Conservation (phyloP, 2,888 invertebrate species). For the Acleris cristana region DNA sequence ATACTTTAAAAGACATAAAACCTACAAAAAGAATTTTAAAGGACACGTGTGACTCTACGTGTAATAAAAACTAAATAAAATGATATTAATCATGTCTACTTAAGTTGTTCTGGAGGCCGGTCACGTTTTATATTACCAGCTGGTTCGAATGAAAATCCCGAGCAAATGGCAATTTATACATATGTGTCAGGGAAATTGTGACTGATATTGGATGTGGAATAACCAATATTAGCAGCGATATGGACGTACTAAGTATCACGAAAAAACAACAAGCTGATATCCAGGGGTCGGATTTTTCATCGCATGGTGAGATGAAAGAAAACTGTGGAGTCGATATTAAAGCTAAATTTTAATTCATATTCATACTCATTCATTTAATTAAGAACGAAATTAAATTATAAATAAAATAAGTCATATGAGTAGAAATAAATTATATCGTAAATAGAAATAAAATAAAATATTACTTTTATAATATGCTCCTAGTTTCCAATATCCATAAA, state of each 20-base stretch:
- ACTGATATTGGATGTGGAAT: constrained; percentile 9
- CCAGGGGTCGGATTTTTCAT: too few species aligned
- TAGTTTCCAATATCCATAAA: too few species aligned
- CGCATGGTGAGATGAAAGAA: too few species aligned
- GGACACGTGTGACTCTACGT: constrained; percentile 22
- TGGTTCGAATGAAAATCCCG: constrained; percentile 27
- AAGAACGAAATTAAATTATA: too few species aligned
- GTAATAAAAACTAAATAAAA: constrained; percentile 34
- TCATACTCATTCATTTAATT: too few species aligned
- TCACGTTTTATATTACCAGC: constrained; percentile 36
- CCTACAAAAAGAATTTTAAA: constrained; percentile 19
- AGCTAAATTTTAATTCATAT: too few species aligned
- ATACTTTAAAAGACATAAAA: constrained; percentile 15
- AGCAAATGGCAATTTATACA: constrained; percentile 21
- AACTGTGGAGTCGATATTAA: too few species aligned
- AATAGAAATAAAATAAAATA: too few species aligned
- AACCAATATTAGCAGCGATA: background rate
- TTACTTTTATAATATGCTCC: too few species aligned
- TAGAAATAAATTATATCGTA: too few species aligned
- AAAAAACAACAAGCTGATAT: too few species aligned
- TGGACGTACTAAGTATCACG: background rate
- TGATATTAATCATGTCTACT: constrained; percentile 32
- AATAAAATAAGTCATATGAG: too few species aligned
- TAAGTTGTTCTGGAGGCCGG: constrained; percentile 14
- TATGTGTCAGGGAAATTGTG: constrained; percentile 14